Evolutionary conservation across 2,888 invertebrate genomes (phyloP).

Genomic region (Polydrusus tereticollis): DNA sequence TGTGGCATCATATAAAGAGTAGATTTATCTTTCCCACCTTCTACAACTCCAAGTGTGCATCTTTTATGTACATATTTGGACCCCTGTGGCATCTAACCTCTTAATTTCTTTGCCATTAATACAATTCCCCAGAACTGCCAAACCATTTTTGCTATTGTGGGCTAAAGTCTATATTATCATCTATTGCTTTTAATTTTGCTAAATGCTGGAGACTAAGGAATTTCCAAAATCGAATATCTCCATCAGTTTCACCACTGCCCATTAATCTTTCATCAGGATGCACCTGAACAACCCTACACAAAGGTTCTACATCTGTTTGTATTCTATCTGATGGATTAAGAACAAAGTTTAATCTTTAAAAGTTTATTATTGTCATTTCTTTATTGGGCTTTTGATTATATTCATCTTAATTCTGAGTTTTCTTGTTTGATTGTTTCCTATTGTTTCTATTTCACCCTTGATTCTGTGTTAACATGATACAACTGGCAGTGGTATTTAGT

Average conservation of each 20-base stretch:
- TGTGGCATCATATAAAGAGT: conserved; percentile 86
- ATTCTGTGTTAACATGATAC: conserved; percentile 74
- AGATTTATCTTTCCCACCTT: conserved; percentile 75
- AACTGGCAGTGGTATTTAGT: conserved; percentile 91
- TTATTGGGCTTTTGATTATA: conserved; percentile 69
- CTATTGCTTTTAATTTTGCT: conserved; percentile 84
- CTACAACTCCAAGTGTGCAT: conserved; percentile 81
- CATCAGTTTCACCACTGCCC: conserved; percentile 92
- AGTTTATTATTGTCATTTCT: conserved; percentile 72
- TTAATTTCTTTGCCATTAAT: conserved; percentile 75
- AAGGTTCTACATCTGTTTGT: conserved; percentile 87
- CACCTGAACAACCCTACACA: conserved; percentile 84
- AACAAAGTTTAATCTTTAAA: conserved; percentile 76
- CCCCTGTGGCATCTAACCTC: conserved; percentile 78
- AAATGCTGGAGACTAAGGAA: conserved; percentile 84
- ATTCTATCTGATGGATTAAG: conserved; percentile 84
- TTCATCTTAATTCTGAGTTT: conserved; percentile 68
- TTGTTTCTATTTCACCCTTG: conserved; percentile 53
- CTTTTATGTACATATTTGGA: conserved; percentile 87
- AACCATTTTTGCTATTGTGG: conserved; percentile 88
- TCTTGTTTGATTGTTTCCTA: conserved; percentile 65
- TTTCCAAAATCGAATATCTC: conserved; percentile 88
- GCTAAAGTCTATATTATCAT: conserved; percentile 94
- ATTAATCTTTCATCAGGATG: conserved; percentile 83
- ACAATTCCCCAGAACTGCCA: conserved; percentile 85